Base-by-base conservation (phyloP, 2,888 invertebrate genomes). In the Chromoteleia sp. region DNA sequence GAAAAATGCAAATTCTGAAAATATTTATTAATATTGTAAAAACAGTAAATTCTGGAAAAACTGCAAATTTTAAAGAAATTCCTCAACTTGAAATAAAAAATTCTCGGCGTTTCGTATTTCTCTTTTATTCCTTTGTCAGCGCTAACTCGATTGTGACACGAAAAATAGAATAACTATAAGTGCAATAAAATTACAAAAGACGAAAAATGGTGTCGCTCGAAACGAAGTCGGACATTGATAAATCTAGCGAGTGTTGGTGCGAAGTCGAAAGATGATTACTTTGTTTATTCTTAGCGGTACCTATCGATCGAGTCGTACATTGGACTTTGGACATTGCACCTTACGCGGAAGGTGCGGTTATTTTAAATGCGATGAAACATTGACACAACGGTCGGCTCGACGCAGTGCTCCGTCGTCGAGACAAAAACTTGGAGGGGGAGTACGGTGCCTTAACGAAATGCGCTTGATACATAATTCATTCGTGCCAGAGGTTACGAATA, bases 291-390 rank as follows among this genome's bases (percentile, higher is more conserved):
- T 81, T 75, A 59, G 80, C 75, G 79, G 76, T 75, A 81, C 75
- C 76, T 81, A 81, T 81, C 76, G 81, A 76, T 81, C 76, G 81
- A 71, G 70, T 52, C 81, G 81, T 71, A 76, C 81, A 76, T 81
- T 76, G 81, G 75, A 81, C 81, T 81, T 81, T 81, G 81, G 81
- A 81, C 81, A 70, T 81, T 81, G 76, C 75, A 81, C 75, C 81
- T 81, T 67, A 81, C 76, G 76, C 81, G 81, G 76, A 76, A 81
- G 81, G 81, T 81, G 81, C 76, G 81, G 81, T 81, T 81, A 76
- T 81, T 81, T 81, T 81, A 76, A 81, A 81, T 81, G 81, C 81
- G 58, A 71, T 71, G 81, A 75, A 75, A 76, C 81, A 61, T 76
- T 76, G 81, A 81, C 81, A 70, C 70, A 70, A 21, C 68, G 70